Evolutionary conservation across 2,113 vertebrate genomes (phyloP).

Genomic region (Passer domesticus): DNA sequence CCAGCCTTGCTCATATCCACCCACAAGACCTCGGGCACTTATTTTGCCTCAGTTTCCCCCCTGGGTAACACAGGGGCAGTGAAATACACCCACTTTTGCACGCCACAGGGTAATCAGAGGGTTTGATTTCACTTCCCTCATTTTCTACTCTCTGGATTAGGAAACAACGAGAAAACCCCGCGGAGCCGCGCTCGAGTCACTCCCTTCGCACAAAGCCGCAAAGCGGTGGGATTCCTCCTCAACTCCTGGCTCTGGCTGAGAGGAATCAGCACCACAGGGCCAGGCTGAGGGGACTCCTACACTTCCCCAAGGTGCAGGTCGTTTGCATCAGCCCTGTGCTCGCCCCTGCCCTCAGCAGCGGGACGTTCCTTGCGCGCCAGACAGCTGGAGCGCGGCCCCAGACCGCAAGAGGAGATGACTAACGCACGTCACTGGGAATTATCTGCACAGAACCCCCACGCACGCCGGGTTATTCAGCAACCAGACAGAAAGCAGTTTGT

Average conservation of each 20-base stretch:
- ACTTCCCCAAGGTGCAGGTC: not conserved
- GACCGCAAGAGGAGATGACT: slow-evolving; percentile 52
- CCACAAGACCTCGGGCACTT: rapidly evolving
- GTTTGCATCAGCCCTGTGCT: slow-evolving; percentile 7
- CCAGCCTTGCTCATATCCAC: not conserved
- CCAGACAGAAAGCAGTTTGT: not conserved
- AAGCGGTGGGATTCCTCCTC: not conserved
- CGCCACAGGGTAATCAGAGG: not conserved
- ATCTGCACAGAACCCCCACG: slow-evolving; percentile 39
- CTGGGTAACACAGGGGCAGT: not conserved
- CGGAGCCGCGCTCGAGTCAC: not conserved
- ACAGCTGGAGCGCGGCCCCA: not conserved
- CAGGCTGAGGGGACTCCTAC: not conserved
- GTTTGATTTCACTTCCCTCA: not conserved
- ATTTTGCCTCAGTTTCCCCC: not conserved
- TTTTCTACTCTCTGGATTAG: not conserved
- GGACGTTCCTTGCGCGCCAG: not conserved
- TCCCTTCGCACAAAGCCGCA: not conserved
- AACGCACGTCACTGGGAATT: slow-evolving; percentile 22
- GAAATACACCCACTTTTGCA: not conserved
- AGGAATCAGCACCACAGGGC: not conserved
- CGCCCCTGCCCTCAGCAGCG: not conserved
- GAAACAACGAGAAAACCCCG: not conserved
- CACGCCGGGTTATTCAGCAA: not conserved
- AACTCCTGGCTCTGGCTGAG: not conserved